Percentiles rank a stretch among this genome's conserved stretches.
phyloP scores from a whole-genome alignment of 2,888 invertebrate species.

The Teinopalpus imperialis region DNA sequence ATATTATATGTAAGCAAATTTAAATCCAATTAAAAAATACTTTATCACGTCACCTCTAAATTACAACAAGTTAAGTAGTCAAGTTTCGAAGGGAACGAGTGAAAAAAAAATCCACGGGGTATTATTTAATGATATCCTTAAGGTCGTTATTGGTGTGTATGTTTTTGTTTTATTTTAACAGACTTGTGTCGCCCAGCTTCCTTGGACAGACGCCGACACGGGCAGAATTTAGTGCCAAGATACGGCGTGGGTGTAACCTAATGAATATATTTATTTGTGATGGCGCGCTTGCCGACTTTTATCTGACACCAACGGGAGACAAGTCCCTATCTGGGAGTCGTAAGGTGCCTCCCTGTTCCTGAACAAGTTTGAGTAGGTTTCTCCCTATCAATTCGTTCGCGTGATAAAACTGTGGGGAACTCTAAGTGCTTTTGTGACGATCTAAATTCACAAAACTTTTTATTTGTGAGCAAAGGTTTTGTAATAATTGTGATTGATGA shows the following conservation, averaged over 20 bases:
- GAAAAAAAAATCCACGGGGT: conserved; percentile 19
- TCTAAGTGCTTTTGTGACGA: conserved; percentile 22
- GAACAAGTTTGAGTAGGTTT: conserved; percentile 24
- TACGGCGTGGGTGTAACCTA: conserved; percentile 79
- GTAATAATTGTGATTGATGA: conserved; percentile 11
- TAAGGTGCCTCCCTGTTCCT: conserved; percentile 31
- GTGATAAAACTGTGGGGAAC: conserved; percentile 16
- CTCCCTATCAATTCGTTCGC: conserved; percentile 24
- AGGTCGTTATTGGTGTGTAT: conserved; percentile 45
- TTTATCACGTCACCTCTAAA: conserved; percentile 3
- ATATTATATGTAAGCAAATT: conserved; percentile 18
- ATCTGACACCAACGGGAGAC: conserved; percentile 60
- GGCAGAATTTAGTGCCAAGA: conserved; percentile 76
- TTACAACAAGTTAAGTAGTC: conserved; percentile 8
- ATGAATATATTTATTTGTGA: conserved; percentile 80
- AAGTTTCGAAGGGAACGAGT: conserved; percentile 11
- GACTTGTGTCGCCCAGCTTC: conserved; percentile 44
- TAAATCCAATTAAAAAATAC: conserved; percentile 20
- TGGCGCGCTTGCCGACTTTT: conserved; percentile 58
- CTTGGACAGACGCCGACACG: conserved; percentile 66
- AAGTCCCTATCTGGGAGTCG: conserved; percentile 44
- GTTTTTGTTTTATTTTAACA: conserved; percentile 44
- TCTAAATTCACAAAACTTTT: conserved; percentile 12
- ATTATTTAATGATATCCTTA: conserved; percentile 28
- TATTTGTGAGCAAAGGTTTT: conserved; percentile 24